Evolutionary conservation across 64 coral and sea anemone species (phyloP).

Genomic region (Montipora sp.): DNA sequence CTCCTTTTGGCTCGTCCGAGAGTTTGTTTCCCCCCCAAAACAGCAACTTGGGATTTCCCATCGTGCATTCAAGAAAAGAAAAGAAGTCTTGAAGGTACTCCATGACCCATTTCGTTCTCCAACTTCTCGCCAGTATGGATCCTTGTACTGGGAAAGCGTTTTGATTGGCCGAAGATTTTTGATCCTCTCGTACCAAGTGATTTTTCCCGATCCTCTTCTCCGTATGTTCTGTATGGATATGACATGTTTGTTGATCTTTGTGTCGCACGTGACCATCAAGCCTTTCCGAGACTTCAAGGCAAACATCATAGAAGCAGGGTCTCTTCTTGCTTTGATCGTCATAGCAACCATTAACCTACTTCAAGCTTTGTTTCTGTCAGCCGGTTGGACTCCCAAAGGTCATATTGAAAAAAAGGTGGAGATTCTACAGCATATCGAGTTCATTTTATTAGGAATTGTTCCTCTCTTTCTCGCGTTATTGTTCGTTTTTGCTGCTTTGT

Average conservation of each 20-base stretch:
- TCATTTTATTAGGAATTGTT: slow-evolving; percentile 40
- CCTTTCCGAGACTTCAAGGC: slow-evolving; percentile 64
- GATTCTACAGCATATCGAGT: slow-evolving; percentile 40
- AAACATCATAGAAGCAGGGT: slow-evolving; percentile 62
- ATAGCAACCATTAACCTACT: slow-evolving; percentile 65
- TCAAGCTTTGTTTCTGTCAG: slow-evolving; percentile 53
- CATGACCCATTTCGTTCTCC: slow-evolving; percentile 73
- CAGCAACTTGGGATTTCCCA: background rate
- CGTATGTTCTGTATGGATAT: slow-evolving; percentile 62
- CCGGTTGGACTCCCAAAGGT: slow-evolving; percentile 35
- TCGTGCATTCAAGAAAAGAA: background rate
- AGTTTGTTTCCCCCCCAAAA: background rate
- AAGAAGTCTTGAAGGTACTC: slow-evolving; percentile 49
- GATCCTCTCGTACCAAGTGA: slow-evolving; percentile 61
- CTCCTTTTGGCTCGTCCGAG: slow-evolving; percentile 55
- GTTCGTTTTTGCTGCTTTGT: slow-evolving; percentile 19
- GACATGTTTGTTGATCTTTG: slow-evolving; percentile 49
- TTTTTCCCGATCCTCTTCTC: slow-evolving; percentile 69
- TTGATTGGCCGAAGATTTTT: slow-evolving; percentile 80
- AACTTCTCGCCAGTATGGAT: slow-evolving; percentile 15
- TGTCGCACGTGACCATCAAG: slow-evolving; percentile 26
- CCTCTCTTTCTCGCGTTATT: slow-evolving; percentile 34
- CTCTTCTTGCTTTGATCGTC: slow-evolving; percentile 44
- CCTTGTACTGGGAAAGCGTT: slow-evolving; percentile 85
- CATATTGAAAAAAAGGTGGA: slow-evolving; percentile 9